Base-by-base conservation (phyloP, 1,140 invertebrate genomes). In the Pseudomyrmex pallidus region DNA sequence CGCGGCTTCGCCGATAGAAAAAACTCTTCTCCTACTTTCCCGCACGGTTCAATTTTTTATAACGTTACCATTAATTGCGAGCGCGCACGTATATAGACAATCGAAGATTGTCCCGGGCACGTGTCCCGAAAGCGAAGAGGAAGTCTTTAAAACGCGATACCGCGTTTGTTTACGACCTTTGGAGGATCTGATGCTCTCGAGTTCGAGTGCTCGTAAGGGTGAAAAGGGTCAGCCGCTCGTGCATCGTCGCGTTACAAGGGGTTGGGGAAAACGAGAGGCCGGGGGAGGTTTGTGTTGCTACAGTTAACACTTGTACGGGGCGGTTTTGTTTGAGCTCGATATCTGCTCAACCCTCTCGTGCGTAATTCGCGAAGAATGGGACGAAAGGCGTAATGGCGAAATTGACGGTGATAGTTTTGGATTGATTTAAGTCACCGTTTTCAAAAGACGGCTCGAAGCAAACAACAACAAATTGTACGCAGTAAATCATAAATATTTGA, bases 271-370 rank as follows among this genome's bases (percentile, higher is more conserved):
- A 70, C 74, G 74, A 68, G 74, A n/a, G 82, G 0, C 74, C 74
- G 63, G 76, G 76, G 85, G 63, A 73, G 76, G 85, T 89, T 77
- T 86, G 84, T 86, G 84, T 88, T 88, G 72, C 74, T 83, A 88
- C 82, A 88, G 87, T 89, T 89, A 89, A 89, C 88, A 89, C 88
- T 89, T 88, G 80, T 82, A 35, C 57, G 66, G 84, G 62, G 67
- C 68, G 54, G 54, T 82, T 73, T 57, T 56, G 74, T 78, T 78
- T 78, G 76, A 25, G 76, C 44, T 48, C 76, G 63, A 76, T 76
- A 76, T 76, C 61, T 54, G 48, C 4, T 50, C 54, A 17, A 70
- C 46, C 66, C 76, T 72, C 54, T 59, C n/a, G 9, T 61, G 20
- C 20, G 46, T 72, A 80, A 80, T 80, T 70, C 50, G 12, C 20